Percentiles rank a stretch among this genome's conserved stretches.
Evolutionary conservation across 2,888 invertebrate genomes (phyloP).

Genomic region (Eudasyphora cyanicolor): DNA sequence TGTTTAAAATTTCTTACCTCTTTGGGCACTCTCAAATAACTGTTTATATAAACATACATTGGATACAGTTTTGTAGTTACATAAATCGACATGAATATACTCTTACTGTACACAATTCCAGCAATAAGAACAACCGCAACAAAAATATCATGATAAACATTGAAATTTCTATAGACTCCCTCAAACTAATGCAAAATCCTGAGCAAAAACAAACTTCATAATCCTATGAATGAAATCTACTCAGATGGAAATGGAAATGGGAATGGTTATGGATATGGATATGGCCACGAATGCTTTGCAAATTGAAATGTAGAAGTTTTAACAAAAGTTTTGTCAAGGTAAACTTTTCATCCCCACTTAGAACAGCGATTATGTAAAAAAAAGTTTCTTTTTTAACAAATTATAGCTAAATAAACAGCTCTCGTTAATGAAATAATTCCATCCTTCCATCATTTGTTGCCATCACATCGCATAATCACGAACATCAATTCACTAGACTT

Average conservation of each 20-base stretch:
- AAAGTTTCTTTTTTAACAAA: neutral
- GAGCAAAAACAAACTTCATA: neutral
- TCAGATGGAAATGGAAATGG: no score
- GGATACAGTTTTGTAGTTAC: no score
- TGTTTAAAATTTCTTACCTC: no score
- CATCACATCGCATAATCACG: neutral
- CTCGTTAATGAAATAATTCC: neutral
- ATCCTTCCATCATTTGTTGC: no score
- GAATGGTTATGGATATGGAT: no score
- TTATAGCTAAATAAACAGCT: neutral
- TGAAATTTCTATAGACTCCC: neutral
- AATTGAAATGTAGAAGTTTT: neutral
- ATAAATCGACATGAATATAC: neutral
- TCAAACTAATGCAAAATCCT: neutral
- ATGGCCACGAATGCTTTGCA: neutral
- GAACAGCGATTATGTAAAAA: neutral
- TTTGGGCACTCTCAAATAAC: no score
- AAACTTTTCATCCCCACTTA: no score
- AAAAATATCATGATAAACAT: neutral
- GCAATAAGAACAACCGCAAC: neutral
- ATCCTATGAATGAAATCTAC: neutral
- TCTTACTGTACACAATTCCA: no score
- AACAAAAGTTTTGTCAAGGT: neutral
- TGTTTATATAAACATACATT: no score
- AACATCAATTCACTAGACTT: neutral